phyloP scores from a whole-genome alignment of 2,113 vertebrate species.

The Xenopus laevis region DNA sequence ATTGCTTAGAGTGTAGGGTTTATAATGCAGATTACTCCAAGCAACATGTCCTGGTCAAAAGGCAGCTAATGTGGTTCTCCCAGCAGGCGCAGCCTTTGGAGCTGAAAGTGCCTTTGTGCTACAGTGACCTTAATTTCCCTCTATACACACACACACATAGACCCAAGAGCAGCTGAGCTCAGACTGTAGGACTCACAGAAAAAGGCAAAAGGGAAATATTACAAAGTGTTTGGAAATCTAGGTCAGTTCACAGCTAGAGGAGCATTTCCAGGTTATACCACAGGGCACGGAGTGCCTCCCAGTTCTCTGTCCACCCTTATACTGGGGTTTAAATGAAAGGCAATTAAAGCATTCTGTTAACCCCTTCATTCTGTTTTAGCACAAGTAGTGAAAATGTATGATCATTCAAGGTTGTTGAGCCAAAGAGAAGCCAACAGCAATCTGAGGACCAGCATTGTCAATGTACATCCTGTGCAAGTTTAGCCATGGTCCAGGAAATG shows the following conservation, averaged over 20 bases:
- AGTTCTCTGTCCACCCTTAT: background rate
- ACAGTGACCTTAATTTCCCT: slow-evolving; percentile 27
- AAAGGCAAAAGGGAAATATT: slow-evolving; percentile 19
- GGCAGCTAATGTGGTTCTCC: background rate
- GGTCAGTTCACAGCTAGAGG: slow-evolving; percentile 11
- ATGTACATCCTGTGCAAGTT: too few relatives aligned
- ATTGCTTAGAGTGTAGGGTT: background rate
- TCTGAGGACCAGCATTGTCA: too few relatives aligned
- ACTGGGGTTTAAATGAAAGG: too few relatives aligned
- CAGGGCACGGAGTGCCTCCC: background rate
- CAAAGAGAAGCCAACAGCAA: too few relatives aligned
- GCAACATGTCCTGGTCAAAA: background rate
- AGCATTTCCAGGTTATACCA: background rate
- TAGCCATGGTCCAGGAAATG: too few relatives aligned
- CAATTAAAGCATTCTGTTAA: too few relatives aligned
- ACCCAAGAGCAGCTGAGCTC: background rate
- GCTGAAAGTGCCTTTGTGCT: slow-evolving; percentile 8
- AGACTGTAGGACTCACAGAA: background rate
- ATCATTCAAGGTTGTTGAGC: too few relatives aligned
- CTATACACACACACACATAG: background rate
- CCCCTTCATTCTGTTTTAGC: background rate
- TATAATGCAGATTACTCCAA: background rate
- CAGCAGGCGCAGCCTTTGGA: background rate
- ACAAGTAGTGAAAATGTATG: too few relatives aligned
- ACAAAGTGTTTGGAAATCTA: slow-evolving; percentile 7